These are phyloP conservation scores for Meta bourneti DNA, from an alignment of 2,888 invertebrate genomes.

Conservation along the genomic window DNA sequence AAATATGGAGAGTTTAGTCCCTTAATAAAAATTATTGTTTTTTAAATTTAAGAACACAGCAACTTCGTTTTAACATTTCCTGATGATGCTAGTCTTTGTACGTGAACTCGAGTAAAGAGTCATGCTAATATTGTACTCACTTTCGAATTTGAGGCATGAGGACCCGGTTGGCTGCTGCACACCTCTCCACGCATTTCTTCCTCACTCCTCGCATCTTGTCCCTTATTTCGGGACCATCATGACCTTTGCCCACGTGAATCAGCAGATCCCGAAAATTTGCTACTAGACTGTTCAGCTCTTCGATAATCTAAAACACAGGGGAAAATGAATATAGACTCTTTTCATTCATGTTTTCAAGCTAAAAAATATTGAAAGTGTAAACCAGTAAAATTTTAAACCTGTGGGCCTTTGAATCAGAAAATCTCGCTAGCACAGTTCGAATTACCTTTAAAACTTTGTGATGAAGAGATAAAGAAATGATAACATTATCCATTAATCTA, in stretches of 20 bases:
- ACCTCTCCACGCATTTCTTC: constrained; percentile 91
- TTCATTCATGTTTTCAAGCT: constrained; percentile 39
- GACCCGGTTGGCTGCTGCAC: constrained; percentile 89
- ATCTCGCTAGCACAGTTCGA: no score
- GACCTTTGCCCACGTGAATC: constrained; percentile 91
- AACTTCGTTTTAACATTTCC: neutral
- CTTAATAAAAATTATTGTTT: neutral
- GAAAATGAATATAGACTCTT: neutral
- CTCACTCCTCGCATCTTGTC: constrained; percentile 91
- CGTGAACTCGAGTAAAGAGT: neutral
- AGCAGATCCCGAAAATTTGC: constrained; percentile 92
- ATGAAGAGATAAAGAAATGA: no score
- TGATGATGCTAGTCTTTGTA: neutral
- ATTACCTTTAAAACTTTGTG: no score
- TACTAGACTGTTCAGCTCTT: constrained; percentile 92
- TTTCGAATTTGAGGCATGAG: constrained; percentile 91
- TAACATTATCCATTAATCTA: no score
- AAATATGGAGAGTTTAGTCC: neutral
- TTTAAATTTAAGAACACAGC: neutral
- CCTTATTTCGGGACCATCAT: constrained; percentile 91
- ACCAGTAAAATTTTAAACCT: no score
- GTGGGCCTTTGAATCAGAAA: no score
- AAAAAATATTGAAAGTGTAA: neutral
- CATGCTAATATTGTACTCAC: constrained; percentile 82
- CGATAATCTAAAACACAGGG: constrained; percentile 86